phyloP scores from a whole-genome alignment of 2,888 invertebrate genomes.

The Parnassius orleans region DNA sequence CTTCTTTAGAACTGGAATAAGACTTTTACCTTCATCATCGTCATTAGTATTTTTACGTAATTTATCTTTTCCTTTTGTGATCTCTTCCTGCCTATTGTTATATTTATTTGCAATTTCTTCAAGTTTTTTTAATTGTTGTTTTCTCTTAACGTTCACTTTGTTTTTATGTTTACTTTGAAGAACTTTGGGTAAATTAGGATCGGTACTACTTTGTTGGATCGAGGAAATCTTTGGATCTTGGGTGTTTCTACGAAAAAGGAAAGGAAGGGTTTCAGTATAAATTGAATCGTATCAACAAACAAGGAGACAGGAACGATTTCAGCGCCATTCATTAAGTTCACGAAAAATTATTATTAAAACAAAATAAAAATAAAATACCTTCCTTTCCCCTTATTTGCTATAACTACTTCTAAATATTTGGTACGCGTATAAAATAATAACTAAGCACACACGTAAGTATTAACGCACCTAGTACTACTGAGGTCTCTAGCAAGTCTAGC shows the following conservation, averaged over 20 bases:
- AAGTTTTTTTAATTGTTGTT: slow-evolving; percentile 65
- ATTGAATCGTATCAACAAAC: slow-evolving; percentile 53
- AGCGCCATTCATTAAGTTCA: slow-evolving; percentile 31
- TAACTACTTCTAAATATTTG: slow-evolving; percentile 19
- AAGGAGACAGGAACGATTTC: slow-evolving; percentile 72
- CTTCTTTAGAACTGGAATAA: slow-evolving; percentile 57
- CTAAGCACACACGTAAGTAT: slow-evolving; percentile 1
- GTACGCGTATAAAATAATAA: background rate
- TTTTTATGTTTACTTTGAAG: slow-evolving; percentile 46
- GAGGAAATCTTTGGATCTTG: slow-evolving; percentile 51
- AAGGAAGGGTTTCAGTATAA: slow-evolving; percentile 62
- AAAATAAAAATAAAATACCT: slow-evolving; percentile 42
- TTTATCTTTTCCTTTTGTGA: slow-evolving; percentile 32
- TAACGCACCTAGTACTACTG: slow-evolving; percentile 65
- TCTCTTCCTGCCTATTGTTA: slow-evolving; percentile 50
- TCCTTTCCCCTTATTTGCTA: slow-evolving; percentile 80
- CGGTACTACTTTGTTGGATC: slow-evolving; percentile 54
- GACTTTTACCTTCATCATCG: slow-evolving; percentile 45
- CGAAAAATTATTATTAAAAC: slow-evolving; percentile 33
- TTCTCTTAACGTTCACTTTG: slow-evolving; percentile 53
- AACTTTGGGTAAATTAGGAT: slow-evolving; percentile 49
- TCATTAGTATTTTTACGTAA: slow-evolving; percentile 32
- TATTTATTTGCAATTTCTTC: slow-evolving; percentile 64
- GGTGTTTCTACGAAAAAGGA: slow-evolving; percentile 66
- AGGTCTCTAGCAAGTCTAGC: slow-evolving; percentile 71